These are phyloP conservation scores for Drosophila diplacantha DNA, from an alignment of 2,888 invertebrate species.

Conservation along the genomic window DNA sequence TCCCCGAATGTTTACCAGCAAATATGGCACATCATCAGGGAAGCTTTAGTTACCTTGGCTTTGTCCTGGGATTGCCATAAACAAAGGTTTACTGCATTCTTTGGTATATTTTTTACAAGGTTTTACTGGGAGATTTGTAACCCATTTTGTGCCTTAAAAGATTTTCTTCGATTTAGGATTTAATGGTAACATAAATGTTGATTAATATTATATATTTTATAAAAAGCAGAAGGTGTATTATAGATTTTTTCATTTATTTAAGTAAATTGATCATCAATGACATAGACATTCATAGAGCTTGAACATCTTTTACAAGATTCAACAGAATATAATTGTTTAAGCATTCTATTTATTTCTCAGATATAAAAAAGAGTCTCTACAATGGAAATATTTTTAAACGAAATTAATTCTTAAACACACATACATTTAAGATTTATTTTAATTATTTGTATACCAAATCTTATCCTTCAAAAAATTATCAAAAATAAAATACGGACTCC, in stretches of 20 bases:
- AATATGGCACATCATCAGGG: constrained; percentile 15
- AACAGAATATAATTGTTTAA: too few relatives aligned
- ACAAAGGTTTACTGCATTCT: background rate
- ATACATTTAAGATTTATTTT: too few relatives aligned
- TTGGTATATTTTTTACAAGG: background rate
- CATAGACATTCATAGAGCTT: too few relatives aligned
- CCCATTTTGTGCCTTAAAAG: background rate
- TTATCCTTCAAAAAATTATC: background rate
- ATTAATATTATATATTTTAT: background rate
- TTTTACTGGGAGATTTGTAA: background rate
- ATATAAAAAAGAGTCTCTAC: too few relatives aligned
- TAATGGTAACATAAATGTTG: background rate
- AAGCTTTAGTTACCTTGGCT: constrained; percentile 1
- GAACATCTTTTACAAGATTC: too few relatives aligned
- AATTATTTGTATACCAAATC: background rate
- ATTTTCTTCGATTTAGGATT: background rate
- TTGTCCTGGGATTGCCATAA: background rate
- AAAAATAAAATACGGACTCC: background rate
- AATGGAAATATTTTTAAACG: too few relatives aligned
- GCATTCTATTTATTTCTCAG: too few relatives aligned
- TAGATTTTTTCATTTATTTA: background rate
- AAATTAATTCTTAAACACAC: too few relatives aligned
- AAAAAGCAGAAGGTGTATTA: background rate
- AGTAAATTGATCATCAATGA: background rate
- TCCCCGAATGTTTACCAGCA: constrained; percentile 6